Conservation (phyloP, 2,797 vertebrate species). For the Amphiprion clarkii region DNA sequence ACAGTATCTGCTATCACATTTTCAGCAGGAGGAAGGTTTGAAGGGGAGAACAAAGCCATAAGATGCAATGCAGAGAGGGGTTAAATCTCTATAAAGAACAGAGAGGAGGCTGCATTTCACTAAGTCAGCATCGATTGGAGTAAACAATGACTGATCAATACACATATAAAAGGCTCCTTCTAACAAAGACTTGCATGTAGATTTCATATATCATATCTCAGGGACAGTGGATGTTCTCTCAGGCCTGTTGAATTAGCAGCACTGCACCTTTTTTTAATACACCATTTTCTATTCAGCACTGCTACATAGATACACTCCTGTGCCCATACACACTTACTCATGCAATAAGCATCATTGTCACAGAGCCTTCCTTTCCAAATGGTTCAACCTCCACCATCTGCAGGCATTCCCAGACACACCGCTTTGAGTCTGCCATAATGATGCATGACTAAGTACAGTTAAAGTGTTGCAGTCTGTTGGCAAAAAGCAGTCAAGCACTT, state of each 20-base stretch:
- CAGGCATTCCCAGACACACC: slow-evolving; percentile 82
- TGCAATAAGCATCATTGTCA: slow-evolving; percentile 84
- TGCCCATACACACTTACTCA: slow-evolving; percentile 78
- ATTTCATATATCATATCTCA: slow-evolving; percentile 75
- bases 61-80: slow-evolving; percentile 66
- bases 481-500: slow-evolving; percentile 86
- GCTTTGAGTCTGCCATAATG: slow-evolving; percentile 85
- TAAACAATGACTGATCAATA: slow-evolving; percentile 85
- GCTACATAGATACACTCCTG: slow-evolving; percentile 59
- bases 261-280: slow-evolving; percentile 16
- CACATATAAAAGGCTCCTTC: slow-evolving; percentile 72
- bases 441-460: slow-evolving; percentile 88
- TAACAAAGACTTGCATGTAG: slow-evolving; percentile 72
- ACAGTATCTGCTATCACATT: slow-evolving; percentile 83
- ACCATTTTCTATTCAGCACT: slow-evolving; percentile 37
- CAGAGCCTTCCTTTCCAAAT: slow-evolving; percentile 77
- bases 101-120: slow-evolving; percentile 72
- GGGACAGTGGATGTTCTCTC: slow-evolving; percentile 28
- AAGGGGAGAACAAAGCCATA: slow-evolving; percentile 79
- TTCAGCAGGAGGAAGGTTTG: slow-evolving; percentile 77
- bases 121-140: slow-evolving; percentile 79
- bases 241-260: slow-evolving; percentile 70
- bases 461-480: slow-evolving; percentile 87
- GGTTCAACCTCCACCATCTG: slow-evolving; percentile 84
- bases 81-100: slow-evolving; percentile 79